A percentile compares a stretch with the other conserved stretches of the same genome.
phyloP scores from a whole-genome alignment of 2,797 vertebrate genomes.

The Myripristis murdjan region DNA sequence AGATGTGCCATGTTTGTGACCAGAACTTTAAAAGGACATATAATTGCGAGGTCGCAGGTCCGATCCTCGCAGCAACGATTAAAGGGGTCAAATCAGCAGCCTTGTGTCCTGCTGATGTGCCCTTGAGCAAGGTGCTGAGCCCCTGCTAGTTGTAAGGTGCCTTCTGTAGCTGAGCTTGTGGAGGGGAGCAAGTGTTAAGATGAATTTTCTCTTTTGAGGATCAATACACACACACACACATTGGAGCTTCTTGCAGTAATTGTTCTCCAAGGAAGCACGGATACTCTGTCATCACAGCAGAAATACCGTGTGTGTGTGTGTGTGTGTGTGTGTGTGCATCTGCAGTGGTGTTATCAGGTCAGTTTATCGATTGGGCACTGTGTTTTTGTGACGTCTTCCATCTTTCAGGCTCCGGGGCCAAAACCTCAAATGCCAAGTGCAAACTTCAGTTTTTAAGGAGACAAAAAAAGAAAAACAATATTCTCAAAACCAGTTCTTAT shows the following conservation, averaged over 20 bases:
- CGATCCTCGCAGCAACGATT: no score
- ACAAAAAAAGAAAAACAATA: no score
- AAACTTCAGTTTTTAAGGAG: no score
- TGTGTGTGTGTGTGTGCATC: no score
- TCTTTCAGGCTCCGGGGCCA: no score
- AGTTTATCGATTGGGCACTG: not conserved
- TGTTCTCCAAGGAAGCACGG: not conserved
- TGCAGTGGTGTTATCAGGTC: not conserved
- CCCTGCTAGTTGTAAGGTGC: no score
- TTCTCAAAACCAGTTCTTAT: no score
- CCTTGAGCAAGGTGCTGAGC: not conserved
- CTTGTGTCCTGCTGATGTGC: not conserved
- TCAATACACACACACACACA: not conserved
- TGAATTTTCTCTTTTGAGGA: not conserved
- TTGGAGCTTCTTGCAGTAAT: not conserved
- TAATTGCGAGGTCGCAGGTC: no score
- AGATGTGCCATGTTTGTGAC: not conserved
- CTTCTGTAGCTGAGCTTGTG: not conserved
- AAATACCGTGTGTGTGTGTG: no score
- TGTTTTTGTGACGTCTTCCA: not conserved
- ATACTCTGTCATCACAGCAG: slow-evolving; percentile 7
- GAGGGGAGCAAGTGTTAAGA: not conserved
- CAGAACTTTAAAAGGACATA: no score
- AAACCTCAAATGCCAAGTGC: no score
- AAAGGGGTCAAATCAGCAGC: no score